Base-by-base conservation (phyloP, 2,888 invertebrate species). In the Leptinotarsa tumamoca region DNA sequence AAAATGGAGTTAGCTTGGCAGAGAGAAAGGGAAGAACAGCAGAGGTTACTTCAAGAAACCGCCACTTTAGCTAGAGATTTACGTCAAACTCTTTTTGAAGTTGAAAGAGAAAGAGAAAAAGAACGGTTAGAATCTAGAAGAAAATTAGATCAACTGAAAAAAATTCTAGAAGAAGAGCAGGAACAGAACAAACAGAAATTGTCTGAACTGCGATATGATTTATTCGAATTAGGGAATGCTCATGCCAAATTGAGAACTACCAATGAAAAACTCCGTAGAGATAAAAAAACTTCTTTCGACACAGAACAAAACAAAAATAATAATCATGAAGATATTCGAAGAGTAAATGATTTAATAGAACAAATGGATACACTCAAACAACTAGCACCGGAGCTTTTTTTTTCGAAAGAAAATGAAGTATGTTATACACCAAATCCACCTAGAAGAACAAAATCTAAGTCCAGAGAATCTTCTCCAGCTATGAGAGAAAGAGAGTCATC, bases 1-100 rank as follows among this genome's bases (percentile, higher is more conserved):
- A 93, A 95, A 71, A 93, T 97, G 91, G 97, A 97, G 87, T 90
- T 97, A 18, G 96, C 96, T 0, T 97, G 97, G 97, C 96, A 96
- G 85, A 97, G 96, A 86, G 97, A 97, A 88, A 91, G 97, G 27
- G 96, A 96, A 87, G 97, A 97, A 84, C 96, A 96, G 84, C 96
- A 96, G 82, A 90, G 96, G n/a, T 88, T 97, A 56, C 89, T 97
- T 50, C 96, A 96, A 86, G 97, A 97, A 89, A 96, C 96, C 0
- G 95, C 96, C 56, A 96, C 96, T 0, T 90, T 97, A 76, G 96
- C 97, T 0, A 90, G 96, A 77, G 97, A 97, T 87, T 89, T 97
- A 68, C 90, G 96, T 17, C 96, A 96, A 88, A 96, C 96, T 0
- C 90, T 96, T 51, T 95, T 95, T 84, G 96, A 96, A 91, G 94